A percentile compares a stretch with the other conserved stretches of the same genome.
Evolutionary conservation across 1,140 invertebrate genomes (phyloP).

Genomic region (Aleiodes sp.): DNA sequence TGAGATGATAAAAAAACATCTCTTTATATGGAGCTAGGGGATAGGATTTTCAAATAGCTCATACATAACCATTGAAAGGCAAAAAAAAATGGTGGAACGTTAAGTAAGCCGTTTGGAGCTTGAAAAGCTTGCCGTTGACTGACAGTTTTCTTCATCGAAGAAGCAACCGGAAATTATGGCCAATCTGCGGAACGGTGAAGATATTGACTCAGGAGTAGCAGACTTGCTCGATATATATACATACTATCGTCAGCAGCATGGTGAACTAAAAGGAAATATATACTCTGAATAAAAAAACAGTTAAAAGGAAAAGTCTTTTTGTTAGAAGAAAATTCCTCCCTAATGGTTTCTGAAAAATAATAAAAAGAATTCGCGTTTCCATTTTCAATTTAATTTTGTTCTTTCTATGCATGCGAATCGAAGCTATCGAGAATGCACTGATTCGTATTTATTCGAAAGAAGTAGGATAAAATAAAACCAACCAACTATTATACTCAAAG

Average conservation of each 20-base stretch:
- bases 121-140: constrained; percentile 53
- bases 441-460: neutral
- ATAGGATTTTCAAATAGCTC: neutral
- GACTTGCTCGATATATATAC: constrained; percentile 38
- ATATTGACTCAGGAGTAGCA: constrained; percentile 41
- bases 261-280: neutral
- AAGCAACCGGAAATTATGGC: constrained; percentile 66
- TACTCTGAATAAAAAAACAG: neutral
- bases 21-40: neutral
- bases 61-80: constrained; percentile 35
- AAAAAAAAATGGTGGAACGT: constrained; percentile 54
- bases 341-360: too few relatives aligned
- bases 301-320: too few relatives aligned
- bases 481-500: neutral
- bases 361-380: too few relatives aligned
- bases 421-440: too few relatives aligned
- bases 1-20: too few relatives aligned
- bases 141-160: constrained; percentile 65
- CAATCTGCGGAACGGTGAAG: neutral
- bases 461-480: neutral
- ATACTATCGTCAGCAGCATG: neutral
- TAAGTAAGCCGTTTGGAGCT: constrained; percentile 46
- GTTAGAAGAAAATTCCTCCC: too few relatives aligned
- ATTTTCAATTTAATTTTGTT: too few relatives aligned
- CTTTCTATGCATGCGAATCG: too few relatives aligned